These are phyloP conservation scores for Sarcophaga caerulescens DNA, from an alignment of 2,888 invertebrate species.

Conservation along the genomic window DNA sequence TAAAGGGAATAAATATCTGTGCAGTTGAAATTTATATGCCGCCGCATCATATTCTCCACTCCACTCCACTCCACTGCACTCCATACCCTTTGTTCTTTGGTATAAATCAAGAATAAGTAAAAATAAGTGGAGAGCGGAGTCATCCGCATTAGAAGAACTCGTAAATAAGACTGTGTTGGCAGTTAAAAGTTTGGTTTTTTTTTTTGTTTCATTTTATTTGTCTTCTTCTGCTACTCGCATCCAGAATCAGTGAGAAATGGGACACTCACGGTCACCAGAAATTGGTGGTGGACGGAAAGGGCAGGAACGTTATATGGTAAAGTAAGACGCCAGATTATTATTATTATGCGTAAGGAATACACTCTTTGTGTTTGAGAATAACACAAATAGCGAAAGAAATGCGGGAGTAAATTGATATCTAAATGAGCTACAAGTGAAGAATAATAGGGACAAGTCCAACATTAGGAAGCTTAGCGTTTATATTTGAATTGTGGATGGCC, in stretches of 20 bases:
- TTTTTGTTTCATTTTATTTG: slow-evolving; percentile 32
- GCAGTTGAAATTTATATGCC: slow-evolving; percentile 57
- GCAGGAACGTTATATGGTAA: slow-evolving; percentile 7
- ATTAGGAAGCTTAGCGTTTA: too few species aligned
- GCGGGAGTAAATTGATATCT: too few species aligned
- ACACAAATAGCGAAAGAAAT: background rate
- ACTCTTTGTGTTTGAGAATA: background rate
- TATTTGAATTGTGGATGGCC: too few species aligned
- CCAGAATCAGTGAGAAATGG: slow-evolving; percentile 50
- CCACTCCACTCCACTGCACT: background rate
- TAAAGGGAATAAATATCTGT: slow-evolving; percentile 34
- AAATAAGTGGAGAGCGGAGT: too few species aligned
- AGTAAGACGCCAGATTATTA: background rate
- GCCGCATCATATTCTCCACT: slow-evolving; percentile 47
- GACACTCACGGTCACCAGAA: slow-evolving; percentile 50
- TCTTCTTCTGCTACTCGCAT: background rate
- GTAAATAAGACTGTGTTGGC: slow-evolving; percentile 49
- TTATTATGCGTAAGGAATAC: slow-evolving; percentile 51
- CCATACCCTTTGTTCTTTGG: too few species aligned
- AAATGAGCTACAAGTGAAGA: too few species aligned
- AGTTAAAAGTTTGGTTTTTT: slow-evolving; percentile 52
- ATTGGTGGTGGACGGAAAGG: background rate
- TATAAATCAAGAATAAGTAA: too few species aligned
- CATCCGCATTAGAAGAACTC: slow-evolving; percentile 17
- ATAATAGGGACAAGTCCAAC: too few species aligned